These are phyloP conservation scores for Eristalis arbustorum DNA, from an alignment of 2,888 invertebrate species.

Conservation along the genomic window DNA sequence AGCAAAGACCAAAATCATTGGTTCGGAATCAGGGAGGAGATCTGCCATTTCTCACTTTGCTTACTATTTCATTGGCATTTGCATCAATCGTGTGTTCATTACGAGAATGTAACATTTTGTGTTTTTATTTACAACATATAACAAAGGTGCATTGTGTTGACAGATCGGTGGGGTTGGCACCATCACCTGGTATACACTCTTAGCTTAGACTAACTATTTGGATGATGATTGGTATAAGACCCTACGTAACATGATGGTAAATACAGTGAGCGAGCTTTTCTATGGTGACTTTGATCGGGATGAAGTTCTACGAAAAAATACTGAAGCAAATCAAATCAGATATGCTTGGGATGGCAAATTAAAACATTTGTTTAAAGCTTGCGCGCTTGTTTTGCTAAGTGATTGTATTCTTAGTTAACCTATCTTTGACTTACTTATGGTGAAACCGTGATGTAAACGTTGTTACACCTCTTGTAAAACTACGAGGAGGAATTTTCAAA, in stretches of 20 bases:
- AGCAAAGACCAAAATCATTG: neutral
- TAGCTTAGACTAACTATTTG: conserved; percentile 18
- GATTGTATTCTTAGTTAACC: neutral
- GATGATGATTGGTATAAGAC: conserved; percentile 5
- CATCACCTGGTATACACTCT: conserved; percentile 21
- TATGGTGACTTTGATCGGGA: conserved; percentile 23
- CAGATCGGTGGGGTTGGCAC: neutral
- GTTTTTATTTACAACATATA: conserved; percentile 41
- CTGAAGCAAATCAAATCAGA: conserved; percentile 2
- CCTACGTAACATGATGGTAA: conserved; percentile 26
- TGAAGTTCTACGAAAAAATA: conserved; percentile 31
- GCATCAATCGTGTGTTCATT: neutral
- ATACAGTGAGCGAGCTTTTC: conserved; percentile 48
- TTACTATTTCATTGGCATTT: neutral
- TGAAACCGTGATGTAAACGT: conserved; percentile 79
- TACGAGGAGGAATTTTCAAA: conserved; percentile 44
- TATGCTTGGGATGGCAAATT: conserved; percentile 31
- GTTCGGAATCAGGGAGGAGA: too few relatives aligned
- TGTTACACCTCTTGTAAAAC: conserved; percentile 79
- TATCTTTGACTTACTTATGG: conserved; percentile 77
- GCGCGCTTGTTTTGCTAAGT: neutral
- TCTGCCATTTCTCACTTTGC: neutral
- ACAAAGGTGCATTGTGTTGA: neutral
- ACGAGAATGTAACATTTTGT: neutral
- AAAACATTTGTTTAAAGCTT: conserved; percentile 26